Evolutionary conservation across 2,113 vertebrate genomes (phyloP).

Genomic region (Hippoglossus stenolepis): DNA sequence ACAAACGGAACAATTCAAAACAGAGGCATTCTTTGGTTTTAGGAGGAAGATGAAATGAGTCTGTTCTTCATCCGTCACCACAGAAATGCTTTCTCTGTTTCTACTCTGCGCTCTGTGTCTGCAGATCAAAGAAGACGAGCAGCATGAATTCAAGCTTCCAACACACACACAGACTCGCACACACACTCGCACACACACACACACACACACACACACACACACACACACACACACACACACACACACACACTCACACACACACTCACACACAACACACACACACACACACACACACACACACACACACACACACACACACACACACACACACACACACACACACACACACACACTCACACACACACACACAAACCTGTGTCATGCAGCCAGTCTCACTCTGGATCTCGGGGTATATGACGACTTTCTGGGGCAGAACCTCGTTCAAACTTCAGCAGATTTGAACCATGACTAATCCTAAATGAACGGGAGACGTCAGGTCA

Average conservation of each 20-base stretch:
- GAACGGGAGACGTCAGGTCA: not conserved
- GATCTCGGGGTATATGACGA: not conserved
- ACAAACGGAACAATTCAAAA: constrained; percentile 60
- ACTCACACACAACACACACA: no score
- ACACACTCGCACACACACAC: no score
- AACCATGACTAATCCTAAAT: constrained; percentile 45
- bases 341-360: no score
- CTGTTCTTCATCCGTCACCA: constrained; percentile 8
- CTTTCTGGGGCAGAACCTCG: constrained; percentile 13
- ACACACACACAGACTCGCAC: not conserved
- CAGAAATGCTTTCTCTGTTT: constrained; percentile 41
- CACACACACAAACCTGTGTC: not conserved
- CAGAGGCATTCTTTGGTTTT: constrained; percentile 58
- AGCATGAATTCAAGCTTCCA: no score
- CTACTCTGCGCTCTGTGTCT: constrained; percentile 1
- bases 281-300: no score
- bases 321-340: not conserved
- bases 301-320: not conserved
- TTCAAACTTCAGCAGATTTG: not conserved
- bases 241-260: no score
- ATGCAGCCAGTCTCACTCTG: no score
- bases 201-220: no score
- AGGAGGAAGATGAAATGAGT: constrained; percentile 42
- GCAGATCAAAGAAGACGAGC: not conserved
- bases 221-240: no score